Percentiles rank a stretch among this genome's conserved stretches.
phyloP scores from a whole-genome alignment of 2,797 vertebrate species.

The Yasuhikotakia modesta region DNA sequence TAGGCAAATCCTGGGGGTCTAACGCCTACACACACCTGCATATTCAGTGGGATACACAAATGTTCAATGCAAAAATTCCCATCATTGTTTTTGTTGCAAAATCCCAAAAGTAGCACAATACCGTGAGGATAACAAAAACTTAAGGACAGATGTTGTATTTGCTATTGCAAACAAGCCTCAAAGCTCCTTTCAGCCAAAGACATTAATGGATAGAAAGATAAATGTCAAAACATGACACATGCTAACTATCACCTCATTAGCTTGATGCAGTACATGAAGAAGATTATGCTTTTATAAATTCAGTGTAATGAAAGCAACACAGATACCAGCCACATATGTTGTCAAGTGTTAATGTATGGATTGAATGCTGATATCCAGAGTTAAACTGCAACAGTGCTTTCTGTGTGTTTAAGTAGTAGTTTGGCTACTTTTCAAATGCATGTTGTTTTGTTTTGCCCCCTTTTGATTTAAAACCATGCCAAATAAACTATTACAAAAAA shows the following conservation, averaged over 20 bases:
- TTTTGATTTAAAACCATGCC: too few relatives aligned
- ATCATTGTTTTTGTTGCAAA: constrained; percentile 40
- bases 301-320: neutral
- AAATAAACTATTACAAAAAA: too few relatives aligned
- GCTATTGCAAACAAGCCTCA: constrained; percentile 25
- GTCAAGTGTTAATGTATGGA: neutral
- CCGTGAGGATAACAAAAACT: constrained; percentile 49
- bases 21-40: constrained; percentile 70
- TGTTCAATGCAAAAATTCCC: constrained; percentile 43
- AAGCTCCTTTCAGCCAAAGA: constrained; percentile 18
- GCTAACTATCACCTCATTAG: neutral
- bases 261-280: neutral
- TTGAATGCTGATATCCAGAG: neutral
- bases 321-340: neutral
- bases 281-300: neutral
- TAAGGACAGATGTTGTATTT: constrained; percentile 41
- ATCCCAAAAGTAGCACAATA: constrained; percentile 45
- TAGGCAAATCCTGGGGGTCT: constrained; percentile 66
- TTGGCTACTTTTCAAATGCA: too few relatives aligned
- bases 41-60: constrained; percentile 60
- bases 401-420: neutral
- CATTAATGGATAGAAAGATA: constrained; percentile 15
- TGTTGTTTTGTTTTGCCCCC: too few relatives aligned
- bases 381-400: neutral
- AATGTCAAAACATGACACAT: neutral